Evolutionary conservation across 2,888 invertebrate genomes (phyloP).

Genomic region (Chironomus tentans): DNA sequence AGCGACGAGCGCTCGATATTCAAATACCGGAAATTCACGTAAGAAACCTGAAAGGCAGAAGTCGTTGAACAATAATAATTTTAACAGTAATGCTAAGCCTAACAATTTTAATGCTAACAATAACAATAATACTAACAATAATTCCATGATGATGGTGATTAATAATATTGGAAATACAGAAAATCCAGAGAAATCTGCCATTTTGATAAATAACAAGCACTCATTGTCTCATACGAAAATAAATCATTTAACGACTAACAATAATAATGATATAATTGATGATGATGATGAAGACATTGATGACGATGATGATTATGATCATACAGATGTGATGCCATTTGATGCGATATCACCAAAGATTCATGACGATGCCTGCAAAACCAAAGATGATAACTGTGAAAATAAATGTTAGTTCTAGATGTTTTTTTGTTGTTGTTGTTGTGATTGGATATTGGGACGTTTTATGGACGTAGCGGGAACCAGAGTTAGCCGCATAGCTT

Average conservation of each 20-base stretch:
- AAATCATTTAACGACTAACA: not conserved
- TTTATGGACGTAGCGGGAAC: too few relatives aligned
- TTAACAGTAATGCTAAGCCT: not conserved
- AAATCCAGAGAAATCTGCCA: not conserved
- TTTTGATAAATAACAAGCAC: not conserved
- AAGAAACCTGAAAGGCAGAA: conserved; percentile 27
- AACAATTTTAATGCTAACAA: conserved; percentile 10
- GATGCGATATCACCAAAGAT: conserved; percentile 10
- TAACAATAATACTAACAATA: conserved; percentile 21
- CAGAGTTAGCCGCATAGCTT: too few relatives aligned
- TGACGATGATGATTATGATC: conserved; percentile 20
- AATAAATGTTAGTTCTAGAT: not conserved
- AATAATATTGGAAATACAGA: not conserved
- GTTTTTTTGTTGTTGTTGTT: not conserved
- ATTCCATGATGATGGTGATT: not conserved
- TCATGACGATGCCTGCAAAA: conserved; percentile 29
- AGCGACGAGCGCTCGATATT: conserved; percentile 30
- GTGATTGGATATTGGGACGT: too few relatives aligned
- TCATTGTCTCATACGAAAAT: not conserved
- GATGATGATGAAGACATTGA: not conserved
- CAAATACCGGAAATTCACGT: conserved; percentile 11
- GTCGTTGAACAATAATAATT: conserved; percentile 13
- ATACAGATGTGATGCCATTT: conserved; percentile 22
- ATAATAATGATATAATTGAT: not conserved
- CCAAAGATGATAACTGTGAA: conserved; percentile 29